Conservation (phyloP, 2,113 vertebrate genomes). For the Dasyprocta punctata region DNA sequence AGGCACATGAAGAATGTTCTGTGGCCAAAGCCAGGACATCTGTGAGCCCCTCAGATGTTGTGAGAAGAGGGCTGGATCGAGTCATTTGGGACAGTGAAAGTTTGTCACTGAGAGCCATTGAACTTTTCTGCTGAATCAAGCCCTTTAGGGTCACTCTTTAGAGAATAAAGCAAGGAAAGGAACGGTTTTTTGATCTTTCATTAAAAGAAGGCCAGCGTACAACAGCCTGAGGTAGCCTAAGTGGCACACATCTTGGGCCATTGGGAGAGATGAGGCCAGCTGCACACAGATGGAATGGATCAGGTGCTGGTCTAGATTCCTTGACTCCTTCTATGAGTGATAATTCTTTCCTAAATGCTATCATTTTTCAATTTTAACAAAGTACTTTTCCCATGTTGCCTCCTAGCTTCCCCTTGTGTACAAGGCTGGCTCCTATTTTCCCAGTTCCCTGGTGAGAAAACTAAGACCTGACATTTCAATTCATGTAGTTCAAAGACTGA, state of each 20-base stretch:
- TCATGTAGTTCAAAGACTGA: neutral
- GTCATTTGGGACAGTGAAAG: neutral
- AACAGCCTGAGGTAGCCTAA: neutral
- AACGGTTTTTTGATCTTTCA: neutral
- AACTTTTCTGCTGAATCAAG: neutral
- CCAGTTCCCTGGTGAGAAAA: neutral
- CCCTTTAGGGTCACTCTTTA: neutral
- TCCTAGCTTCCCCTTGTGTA: neutral
- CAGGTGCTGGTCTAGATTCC: neutral
- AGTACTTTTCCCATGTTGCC: fast-evolving
- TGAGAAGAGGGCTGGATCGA: neutral
- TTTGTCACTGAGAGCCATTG: neutral
- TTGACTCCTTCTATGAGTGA: neutral
- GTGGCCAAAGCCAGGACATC: neutral
- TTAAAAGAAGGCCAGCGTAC: neutral
- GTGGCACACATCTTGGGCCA: neutral
- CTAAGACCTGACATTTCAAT: neutral
- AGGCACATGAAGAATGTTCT: neutral
- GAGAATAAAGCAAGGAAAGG: neutral
- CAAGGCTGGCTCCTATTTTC: neutral
- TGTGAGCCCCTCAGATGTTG: neutral
- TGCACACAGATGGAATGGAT: fast-evolving
- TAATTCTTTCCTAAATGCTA: neutral
- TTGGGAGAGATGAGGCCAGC: neutral
- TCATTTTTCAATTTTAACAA: neutral